A percentile compares a stretch with the other conserved stretches of the same genome.
phyloP scores from a whole-genome alignment of 2,797 vertebrate genomes.

The Lutjanus argentimaculatus region DNA sequence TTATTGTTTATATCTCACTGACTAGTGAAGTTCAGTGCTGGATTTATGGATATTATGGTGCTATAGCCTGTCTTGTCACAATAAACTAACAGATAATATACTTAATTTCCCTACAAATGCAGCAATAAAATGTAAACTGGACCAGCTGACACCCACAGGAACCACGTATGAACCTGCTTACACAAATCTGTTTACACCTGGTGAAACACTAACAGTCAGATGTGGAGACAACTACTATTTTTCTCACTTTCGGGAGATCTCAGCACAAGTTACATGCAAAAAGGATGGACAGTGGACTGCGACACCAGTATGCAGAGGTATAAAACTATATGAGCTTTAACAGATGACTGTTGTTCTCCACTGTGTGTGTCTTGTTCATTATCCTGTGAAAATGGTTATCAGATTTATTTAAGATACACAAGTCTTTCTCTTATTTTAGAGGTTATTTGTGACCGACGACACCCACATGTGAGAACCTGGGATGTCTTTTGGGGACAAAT shows the following conservation, averaged over 20 bases:
- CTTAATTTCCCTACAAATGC: conserved; percentile 16
- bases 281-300: conserved; percentile 36
- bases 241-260: rapidly evolving
- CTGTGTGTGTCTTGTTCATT: not conserved
- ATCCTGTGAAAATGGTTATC: not conserved
- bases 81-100: conserved; percentile 5
- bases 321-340: not conserved
- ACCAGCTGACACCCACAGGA: rapidly evolving
- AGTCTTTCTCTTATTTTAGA: conserved; percentile 58
- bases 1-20: not conserved
- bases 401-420: not conserved
- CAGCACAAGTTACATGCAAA: conserved; percentile 6
- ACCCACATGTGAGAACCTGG: rapidly evolving
- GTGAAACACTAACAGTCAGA: conserved; percentile 5
- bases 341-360: not conserved
- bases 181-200: conserved; percentile 51
- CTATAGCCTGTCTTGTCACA: not conserved
- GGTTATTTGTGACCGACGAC: conserved; percentile 35
- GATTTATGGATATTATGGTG: not conserved
- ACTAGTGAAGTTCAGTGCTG: not conserved
- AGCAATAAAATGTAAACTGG: conserved; percentile 65
- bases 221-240: conserved; percentile 18
- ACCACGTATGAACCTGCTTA: not conserved
- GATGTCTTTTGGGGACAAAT: rapidly evolving
- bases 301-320: conserved; percentile 61